These are phyloP conservation scores for Gallinago nigripennis DNA, from an alignment of 2,797 vertebrate genomes.

Conservation along the genomic window DNA sequence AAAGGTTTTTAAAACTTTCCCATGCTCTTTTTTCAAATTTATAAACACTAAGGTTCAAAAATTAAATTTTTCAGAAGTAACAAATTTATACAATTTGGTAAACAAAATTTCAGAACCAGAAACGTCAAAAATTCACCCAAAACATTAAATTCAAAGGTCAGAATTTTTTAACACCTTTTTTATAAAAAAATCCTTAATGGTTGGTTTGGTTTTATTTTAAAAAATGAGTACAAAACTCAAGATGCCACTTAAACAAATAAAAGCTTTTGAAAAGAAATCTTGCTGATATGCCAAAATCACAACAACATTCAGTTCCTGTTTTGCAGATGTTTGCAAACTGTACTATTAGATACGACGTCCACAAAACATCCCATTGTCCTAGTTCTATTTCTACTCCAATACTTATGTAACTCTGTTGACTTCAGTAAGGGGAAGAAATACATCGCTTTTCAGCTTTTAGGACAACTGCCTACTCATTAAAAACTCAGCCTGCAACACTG, in stretches of 20 bases:
- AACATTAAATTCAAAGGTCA: not conserved
- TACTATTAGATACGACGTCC: not conserved
- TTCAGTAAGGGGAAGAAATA: not conserved
- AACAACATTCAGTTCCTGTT: slow-evolving; percentile 17
- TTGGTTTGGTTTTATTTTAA: not conserved
- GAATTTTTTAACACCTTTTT: not conserved
- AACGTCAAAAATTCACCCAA: not conserved
- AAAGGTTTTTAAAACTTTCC: not conserved
- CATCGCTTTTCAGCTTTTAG: not conserved
- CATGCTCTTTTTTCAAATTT: not conserved
- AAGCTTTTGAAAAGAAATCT: not conserved
- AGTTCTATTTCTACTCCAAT: not conserved
- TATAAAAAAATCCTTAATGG: not conserved
- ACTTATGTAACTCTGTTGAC: not conserved
- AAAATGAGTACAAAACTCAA: not conserved
- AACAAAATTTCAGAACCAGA: not conserved
- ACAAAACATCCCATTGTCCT: not conserved
- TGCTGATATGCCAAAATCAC: not conserved
- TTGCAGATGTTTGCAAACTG: not conserved
- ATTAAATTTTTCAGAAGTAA: not conserved
- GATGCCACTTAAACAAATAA: not conserved
- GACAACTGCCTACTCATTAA: not conserved
- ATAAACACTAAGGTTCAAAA: not conserved
- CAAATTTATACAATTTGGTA: not conserved
- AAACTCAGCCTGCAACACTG: not conserved